Evolutionary conservation across 1,140 invertebrate genomes (phyloP).

Genomic region (Habropoda laboriosa): DNA sequence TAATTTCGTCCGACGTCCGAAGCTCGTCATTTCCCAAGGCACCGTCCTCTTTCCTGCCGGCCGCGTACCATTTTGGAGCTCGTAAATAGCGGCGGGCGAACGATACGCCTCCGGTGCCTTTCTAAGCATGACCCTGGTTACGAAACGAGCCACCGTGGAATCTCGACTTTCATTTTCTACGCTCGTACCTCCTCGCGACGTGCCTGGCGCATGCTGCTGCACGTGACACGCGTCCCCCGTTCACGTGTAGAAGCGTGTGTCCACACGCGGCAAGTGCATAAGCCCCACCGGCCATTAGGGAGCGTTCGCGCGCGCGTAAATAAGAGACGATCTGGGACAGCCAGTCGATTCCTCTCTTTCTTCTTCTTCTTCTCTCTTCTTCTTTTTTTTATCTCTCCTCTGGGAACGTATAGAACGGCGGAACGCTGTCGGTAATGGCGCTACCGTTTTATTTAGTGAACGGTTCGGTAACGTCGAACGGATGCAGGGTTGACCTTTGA

Average conservation of each 20-base stretch:
- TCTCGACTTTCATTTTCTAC: constrained; percentile 69
- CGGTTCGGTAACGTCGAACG: no score
- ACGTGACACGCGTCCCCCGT: constrained; percentile 51
- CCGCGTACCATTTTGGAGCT: constrained; percentile 5
- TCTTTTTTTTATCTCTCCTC: no score
- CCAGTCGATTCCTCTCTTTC: neutral
- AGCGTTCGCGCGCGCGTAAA: constrained; percentile 6
- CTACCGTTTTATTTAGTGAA: neutral
- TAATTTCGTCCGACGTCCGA: neutral
- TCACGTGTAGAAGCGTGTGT: constrained; percentile 48
- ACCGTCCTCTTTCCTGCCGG: neutral
- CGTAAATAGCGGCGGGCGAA: constrained; percentile 10
- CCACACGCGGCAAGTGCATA: constrained; percentile 42
- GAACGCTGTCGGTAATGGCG: neutral
- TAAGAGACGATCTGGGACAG: constrained; percentile 29
- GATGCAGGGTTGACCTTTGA: no score
- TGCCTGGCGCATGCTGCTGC: constrained; percentile 57
- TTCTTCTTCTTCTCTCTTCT: neutral
- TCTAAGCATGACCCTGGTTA: constrained; percentile 66
- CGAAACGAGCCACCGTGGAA: constrained; percentile 62
- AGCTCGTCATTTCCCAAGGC: neutral
- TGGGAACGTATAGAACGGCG: neutral
- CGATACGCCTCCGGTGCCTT: constrained; percentile 52
- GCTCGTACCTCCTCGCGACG: constrained; percentile 36
- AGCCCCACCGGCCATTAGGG: neutral